phyloP scores from a whole-genome alignment of 2,888 invertebrate genomes.

The Tetragonula carbonaria region DNA sequence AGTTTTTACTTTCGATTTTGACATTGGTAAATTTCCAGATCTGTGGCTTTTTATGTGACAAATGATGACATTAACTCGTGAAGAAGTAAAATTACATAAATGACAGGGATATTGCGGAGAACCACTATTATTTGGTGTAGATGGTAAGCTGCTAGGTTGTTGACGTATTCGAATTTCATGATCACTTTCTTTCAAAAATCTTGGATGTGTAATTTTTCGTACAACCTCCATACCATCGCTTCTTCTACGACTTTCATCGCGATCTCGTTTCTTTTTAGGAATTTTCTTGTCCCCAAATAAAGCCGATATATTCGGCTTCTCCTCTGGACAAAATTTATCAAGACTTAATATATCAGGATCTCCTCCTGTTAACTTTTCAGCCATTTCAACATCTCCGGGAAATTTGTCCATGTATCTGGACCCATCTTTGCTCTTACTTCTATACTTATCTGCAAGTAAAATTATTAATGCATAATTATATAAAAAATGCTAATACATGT shows the following conservation, averaged over 20 bases:
- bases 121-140: conserved; percentile 72
- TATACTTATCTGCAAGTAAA: conserved; percentile 86
- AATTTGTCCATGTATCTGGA: conserved; percentile 90
- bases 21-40: conserved; percentile 81
- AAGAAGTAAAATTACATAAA: conserved; percentile 88
- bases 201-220: conserved; percentile 84
- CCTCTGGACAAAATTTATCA: conserved; percentile 85
- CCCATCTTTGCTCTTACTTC: conserved; percentile 86
- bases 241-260: conserved; percentile 71
- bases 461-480: conserved; percentile 6
- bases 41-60: conserved; percentile 90
- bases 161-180: conserved; percentile 88
- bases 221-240: conserved; percentile 69
- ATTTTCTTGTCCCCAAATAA: conserved; percentile 85
- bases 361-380: conserved; percentile 90
- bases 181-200: conserved; percentile 84
- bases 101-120: conserved; percentile 86
- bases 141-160: conserved; percentile 83
- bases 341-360: conserved; percentile 89
- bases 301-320: conserved; percentile 85
- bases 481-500: neutral
- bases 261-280: conserved; percentile 80
- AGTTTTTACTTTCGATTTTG: conserved; percentile 72
- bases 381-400: conserved; percentile 90
- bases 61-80: conserved; percentile 90